Base-by-base conservation (phyloP, 92 coral and sea anemone species). In the Parazoanthus atlanticus region DNA sequence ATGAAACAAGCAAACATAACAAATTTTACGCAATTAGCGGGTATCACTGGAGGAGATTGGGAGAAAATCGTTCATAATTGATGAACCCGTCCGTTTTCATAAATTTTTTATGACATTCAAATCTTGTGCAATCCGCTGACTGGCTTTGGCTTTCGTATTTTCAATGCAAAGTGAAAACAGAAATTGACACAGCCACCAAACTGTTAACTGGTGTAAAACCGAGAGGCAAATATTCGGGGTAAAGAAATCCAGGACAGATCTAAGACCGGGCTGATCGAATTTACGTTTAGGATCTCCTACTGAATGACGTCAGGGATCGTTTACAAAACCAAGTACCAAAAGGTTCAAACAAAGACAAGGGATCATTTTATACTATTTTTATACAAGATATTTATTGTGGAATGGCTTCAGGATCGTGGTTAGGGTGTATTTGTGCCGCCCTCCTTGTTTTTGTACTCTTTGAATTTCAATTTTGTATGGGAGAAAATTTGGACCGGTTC, bases 401-500 rank as follows among this genome's bases (percentile, higher is more conserved):
- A 84, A 84, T 84, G 87, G 87, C 78, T 26, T 84, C 87, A 23
- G 78, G 87, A 69, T 26, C 78, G 87, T 30, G 41, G 70, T 19
- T 69, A 70, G 78, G 78, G 74, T 69, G 25, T 71, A 30, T 47
- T 10, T 69, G 26, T 43, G 87, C 38, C 38, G 67, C 65, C 23
- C 4, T 43, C 43, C 41, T 84, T 43, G 41, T 69, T 43, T 84
- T 70, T 70, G 41, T 84, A 31, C 15, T 71, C 21, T 84, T 26
- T 84, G 87, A 70, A 84, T 49, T 70, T 43, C 87, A 70, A 43
- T 43, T 43, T 71, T 84, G 87, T 46, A 12, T 70, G 76, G 87
- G 87, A 70, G 87, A 84, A 46, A 84, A 84, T 84, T 26, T 84
- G 78, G 87, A 84, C 8, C 78, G 78, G 26, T 84, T 84, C 19